Percentiles rank a stretch among this genome's conserved stretches.
These are phyloP conservation scores for Nomada hirtipes DNA, from an alignment of 2,888 invertebrate genomes.

Conservation along the genomic window DNA sequence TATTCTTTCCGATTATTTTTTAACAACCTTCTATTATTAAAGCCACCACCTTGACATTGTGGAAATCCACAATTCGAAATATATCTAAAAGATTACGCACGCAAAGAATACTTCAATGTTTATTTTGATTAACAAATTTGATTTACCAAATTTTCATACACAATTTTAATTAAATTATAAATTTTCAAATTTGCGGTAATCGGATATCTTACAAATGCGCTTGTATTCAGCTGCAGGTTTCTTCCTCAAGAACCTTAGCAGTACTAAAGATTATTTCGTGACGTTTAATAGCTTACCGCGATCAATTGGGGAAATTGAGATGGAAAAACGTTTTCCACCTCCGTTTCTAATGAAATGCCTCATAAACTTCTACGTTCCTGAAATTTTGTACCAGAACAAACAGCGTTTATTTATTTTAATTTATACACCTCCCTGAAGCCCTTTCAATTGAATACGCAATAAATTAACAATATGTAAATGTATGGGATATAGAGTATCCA, in stretches of 20 bases:
- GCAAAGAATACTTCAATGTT: too few species aligned
- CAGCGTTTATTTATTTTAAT: background rate
- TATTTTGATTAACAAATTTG: too few species aligned
- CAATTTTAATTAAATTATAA: too few species aligned
- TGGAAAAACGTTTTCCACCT: background rate
- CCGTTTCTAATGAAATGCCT: background rate
- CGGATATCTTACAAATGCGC: too few species aligned
- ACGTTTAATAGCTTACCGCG: background rate
- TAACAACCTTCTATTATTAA: background rate
- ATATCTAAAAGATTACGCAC: too few species aligned
- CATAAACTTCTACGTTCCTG: background rate
- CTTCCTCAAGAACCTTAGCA: background rate
- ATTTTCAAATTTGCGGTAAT: too few species aligned
- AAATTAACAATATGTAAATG: too few species aligned
- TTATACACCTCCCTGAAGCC: background rate
- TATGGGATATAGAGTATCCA: too few species aligned
- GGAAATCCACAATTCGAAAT: background rate
- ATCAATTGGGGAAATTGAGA: background rate
- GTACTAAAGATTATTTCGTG: background rate
- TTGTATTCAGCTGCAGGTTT: too few species aligned
- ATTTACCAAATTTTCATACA: too few species aligned
- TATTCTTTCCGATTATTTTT: background rate
- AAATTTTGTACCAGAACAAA: background rate
- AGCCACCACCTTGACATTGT: background rate
- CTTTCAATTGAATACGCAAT: too few species aligned